These are phyloP conservation scores for Vanessa tameamea DNA, from an alignment of 1,140 invertebrate genomes.

Conservation along the genomic window DNA sequence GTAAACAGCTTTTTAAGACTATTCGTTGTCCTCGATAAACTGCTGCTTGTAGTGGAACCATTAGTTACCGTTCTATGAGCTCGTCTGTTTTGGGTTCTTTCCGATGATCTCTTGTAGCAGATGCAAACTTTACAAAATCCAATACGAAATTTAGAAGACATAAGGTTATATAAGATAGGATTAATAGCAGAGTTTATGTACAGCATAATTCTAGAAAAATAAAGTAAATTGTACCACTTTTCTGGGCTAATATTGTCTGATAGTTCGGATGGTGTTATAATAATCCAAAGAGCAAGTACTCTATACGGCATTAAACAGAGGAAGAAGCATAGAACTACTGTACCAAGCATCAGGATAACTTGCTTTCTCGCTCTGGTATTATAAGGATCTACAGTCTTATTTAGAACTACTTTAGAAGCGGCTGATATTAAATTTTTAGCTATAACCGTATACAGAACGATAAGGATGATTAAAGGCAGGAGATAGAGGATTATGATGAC, in stretches of 20 bases:
- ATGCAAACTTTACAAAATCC: constrained; percentile 86
- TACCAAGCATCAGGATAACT: constrained; percentile 90
- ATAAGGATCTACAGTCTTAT: constrained; percentile 83
- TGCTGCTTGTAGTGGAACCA: constrained; percentile 81
- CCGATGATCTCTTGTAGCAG: constrained; percentile 67
- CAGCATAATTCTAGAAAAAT: constrained; percentile 91
- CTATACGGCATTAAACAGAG: constrained; percentile 92
- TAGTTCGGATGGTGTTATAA: constrained; percentile 83
- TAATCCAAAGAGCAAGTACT: constrained; percentile 90
- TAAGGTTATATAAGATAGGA: constrained; percentile 91
- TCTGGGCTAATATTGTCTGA: constrained; percentile 84
- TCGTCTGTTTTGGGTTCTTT: constrained; percentile 59
- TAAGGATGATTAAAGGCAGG: constrained; percentile 87
- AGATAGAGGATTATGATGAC: constrained; percentile 89
- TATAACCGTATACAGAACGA: constrained; percentile 89
- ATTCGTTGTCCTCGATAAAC: constrained; percentile 70
- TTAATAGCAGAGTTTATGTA: constrained; percentile 93
- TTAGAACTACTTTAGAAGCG: constrained; percentile 82
- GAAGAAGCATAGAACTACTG: constrained; percentile 93
- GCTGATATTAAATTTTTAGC: constrained; percentile 86
- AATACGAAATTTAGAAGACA: constrained; percentile 91
- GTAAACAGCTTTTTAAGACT: constrained; percentile 75
- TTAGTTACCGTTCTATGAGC: constrained; percentile 74
- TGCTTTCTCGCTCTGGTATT: constrained; percentile 84
- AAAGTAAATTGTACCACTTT: constrained; percentile 89